Conservation (phyloP, 2,888 invertebrate genomes). For the Hemithea aestivaria region DNA sequence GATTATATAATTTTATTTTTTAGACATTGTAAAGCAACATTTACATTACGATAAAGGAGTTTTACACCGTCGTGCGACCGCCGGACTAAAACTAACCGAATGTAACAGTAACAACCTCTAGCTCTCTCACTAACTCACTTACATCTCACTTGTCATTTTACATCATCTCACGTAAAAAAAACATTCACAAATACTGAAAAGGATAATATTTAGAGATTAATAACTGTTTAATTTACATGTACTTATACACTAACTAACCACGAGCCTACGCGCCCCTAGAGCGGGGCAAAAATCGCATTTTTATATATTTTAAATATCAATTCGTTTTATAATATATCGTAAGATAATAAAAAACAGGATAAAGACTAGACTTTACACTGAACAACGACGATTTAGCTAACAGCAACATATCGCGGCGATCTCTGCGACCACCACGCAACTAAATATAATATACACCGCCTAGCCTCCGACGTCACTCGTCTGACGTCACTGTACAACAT, state of each 20-base stretch:
- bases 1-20: conserved; percentile 72
- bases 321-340: conserved; percentile 70
- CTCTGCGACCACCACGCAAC: conserved; percentile 40
- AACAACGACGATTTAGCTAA: conserved; percentile 73
- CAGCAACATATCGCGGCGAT: conserved; percentile 61
- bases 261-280: conserved; percentile 62
- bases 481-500: conserved; percentile 37
- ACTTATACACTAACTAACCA: conserved; percentile 75
- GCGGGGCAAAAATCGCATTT: conserved; percentile 63
- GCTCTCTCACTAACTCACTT: conserved; percentile 27
- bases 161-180: conserved; percentile 60
- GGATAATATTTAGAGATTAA: conserved; percentile 71
- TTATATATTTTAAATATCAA: conserved; percentile 71
- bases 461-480: conserved; percentile 18
- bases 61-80: conserved; percentile 46
- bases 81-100: conserved; percentile 71
- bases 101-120: conserved; percentile 71
- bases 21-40: conserved; percentile 80
- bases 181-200: conserved; percentile 76
- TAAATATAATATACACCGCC: conserved; percentile 25
- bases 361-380: conserved; percentile 80
- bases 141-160: conserved; percentile 33
- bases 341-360: conserved; percentile 75
- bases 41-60: conserved; percentile 76
- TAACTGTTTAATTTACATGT: conserved; percentile 73